Percentiles rank a stretch among this genome's conserved stretches.
Conservation (phyloP, 2,113 vertebrate genomes). For the Glareola pratincola region DNA sequence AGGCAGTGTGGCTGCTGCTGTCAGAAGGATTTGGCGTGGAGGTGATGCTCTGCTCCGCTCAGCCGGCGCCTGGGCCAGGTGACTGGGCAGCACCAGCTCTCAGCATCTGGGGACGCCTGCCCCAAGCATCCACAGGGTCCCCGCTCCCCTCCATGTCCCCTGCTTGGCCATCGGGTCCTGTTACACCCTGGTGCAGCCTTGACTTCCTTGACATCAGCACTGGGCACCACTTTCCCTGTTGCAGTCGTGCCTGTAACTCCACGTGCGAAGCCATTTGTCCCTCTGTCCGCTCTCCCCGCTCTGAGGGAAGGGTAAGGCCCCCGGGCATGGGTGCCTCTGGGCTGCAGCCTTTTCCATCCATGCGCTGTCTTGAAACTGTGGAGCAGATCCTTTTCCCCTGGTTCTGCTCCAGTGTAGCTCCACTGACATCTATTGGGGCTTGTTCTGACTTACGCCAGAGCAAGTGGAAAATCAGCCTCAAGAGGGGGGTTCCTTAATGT, state of each 20-base stretch:
- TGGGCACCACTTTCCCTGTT: background rate
- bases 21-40: background rate
- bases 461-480: background rate
- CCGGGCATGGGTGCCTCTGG: rapidly evolving
- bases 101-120: background rate
- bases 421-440: constrained; percentile 39
- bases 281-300: rapidly evolving
- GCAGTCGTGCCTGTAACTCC: rapidly evolving
- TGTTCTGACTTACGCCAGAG: background rate
- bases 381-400: background rate
- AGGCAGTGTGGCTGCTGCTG: background rate
- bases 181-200: rapidly evolving
- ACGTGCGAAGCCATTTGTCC: rapidly evolving
- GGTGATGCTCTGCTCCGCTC: background rate
- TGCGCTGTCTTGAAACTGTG: background rate
- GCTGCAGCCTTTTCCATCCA: background rate
- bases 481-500: background rate
- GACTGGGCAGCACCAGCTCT: background rate
- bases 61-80: background rate
- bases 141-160: rapidly evolving
- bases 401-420: background rate
- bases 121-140: background rate
- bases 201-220: rapidly evolving
- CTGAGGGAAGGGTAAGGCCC: background rate
- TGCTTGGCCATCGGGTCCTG: background rate